Evolutionary conservation across 1,140 invertebrate genomes (phyloP), one percentile per base, ranked within the genome.

Genomic region (Teleopsis dalmanni): DNA sequence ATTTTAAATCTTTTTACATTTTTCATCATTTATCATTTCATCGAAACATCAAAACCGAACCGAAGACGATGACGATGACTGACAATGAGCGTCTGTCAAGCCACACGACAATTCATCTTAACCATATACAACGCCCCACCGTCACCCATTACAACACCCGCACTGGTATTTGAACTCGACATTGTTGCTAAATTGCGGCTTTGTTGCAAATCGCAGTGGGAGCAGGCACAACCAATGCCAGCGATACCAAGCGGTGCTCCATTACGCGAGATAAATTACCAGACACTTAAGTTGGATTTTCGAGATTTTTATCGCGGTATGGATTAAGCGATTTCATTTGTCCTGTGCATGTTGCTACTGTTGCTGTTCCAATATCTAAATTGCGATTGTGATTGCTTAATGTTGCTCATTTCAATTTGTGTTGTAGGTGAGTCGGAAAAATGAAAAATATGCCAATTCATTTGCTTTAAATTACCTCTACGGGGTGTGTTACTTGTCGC

Each of bases 391-490:
- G 48, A 25, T 26, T 25, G 38, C 36, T 34, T 31, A 26, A 3
- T 42, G 38, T 19, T 42, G 14, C 27, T 7, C 7, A 43, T 50
- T 46, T 33, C 27, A 21, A 21, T 22, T 18, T 8, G 29, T 35
- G 27, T n/a, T n/a, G n/a, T n/a, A 49, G 36, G 43, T 40, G 27
- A 37, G 21, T 46, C 26, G 43, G 29, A 54, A 62, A 57, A 66
- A 66, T 66, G 63, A 67, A 67, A 67, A 67, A 66, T 66, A 57
- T 67, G 64, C 63, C 64, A 67, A 67, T 67, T 67, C 64, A 67
- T 67, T 67, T 67, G 58, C 60, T 67, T 66, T 63, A 64, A 67
- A 67, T 67, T 67, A 67, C 60, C 64, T 59, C 57, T 55, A 57
- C 62, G 58, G 53, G 34, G 35, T 45, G 42, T 50, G 19, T 33